These are phyloP conservation scores for Invenusta paracnida DNA, from an alignment of 2,888 invertebrate genomes.

Conservation along the genomic window DNA sequence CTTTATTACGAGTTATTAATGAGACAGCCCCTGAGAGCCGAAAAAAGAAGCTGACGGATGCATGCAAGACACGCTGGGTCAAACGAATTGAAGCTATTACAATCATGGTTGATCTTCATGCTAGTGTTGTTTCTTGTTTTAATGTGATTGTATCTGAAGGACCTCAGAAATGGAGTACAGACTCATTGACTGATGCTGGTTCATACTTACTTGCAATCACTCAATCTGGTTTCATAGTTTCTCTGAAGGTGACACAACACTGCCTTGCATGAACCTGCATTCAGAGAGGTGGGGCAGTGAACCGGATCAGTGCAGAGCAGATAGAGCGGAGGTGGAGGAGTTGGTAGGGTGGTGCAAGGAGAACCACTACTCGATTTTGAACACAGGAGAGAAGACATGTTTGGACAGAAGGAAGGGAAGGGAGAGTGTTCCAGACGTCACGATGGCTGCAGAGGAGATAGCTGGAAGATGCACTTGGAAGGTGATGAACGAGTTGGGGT, in stretches of 20 bases:
- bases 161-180: background rate
- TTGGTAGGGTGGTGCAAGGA: background rate
- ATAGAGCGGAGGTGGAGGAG: background rate
- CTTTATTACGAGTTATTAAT: background rate
- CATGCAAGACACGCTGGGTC: background rate
- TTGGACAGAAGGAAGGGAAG: background rate
- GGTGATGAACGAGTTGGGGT: conserved; percentile 6
- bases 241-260: background rate
- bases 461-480: background rate
- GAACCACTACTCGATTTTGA: background rate
- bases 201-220: background rate
- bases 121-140: background rate
- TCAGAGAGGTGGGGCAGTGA: conserved; percentile 2
- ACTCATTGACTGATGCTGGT: background rate
- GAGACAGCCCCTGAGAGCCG: background rate
- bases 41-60: background rate
- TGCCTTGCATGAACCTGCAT: background rate
- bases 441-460: background rate
- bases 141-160: background rate
- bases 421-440: conserved; percentile 2
- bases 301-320: background rate
- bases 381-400: conserved; percentile 13
- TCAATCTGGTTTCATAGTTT: background rate
- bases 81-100: background rate
- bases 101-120: background rate